A percentile compares a stretch with the other conserved stretches of the same genome.
phyloP scores from a whole-genome alignment of 2,888 invertebrate genomes.

The Chaetogeoica ovagalla region DNA sequence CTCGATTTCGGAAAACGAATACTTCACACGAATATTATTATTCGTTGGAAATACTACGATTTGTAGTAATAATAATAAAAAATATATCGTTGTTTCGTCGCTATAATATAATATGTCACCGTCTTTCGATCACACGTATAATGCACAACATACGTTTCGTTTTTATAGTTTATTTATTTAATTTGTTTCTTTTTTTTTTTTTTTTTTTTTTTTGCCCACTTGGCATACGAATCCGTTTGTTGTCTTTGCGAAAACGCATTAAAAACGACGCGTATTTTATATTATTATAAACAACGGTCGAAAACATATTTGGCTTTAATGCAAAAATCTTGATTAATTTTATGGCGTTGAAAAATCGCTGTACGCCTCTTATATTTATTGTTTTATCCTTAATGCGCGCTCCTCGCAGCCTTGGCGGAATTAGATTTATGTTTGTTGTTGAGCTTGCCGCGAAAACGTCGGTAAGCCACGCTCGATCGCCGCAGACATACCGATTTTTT shows the following conservation, averaged over 20 bases:
- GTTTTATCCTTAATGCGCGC: neutral
- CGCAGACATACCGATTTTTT: too few relatives aligned
- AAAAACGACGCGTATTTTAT: neutral
- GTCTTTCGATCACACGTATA: too few relatives aligned
- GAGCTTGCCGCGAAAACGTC: neutral
- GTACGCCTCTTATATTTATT: neutral
- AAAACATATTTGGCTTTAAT: constrained; percentile 19
- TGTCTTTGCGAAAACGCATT: neutral
- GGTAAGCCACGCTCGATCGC: neutral
- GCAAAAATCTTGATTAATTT: constrained; percentile 24
- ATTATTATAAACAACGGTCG: neutral
- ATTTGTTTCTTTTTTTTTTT: too few relatives aligned
- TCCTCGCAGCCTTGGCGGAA: neutral
- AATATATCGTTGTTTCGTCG: too few relatives aligned
- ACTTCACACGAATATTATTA: too few relatives aligned
- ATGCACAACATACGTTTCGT: too few relatives aligned
- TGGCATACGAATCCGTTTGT: too few relatives aligned
- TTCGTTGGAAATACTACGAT: too few relatives aligned
- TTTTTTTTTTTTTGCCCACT: too few relatives aligned
- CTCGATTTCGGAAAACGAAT: neutral
- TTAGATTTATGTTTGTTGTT: neutral
- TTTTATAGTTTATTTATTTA: too few relatives aligned
- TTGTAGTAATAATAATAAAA: too few relatives aligned
- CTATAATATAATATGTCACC: too few relatives aligned
- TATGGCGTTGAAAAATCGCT: constrained; percentile 13